phyloP scores from a whole-genome alignment of 2,888 invertebrate genomes.

The Labia minor region DNA sequence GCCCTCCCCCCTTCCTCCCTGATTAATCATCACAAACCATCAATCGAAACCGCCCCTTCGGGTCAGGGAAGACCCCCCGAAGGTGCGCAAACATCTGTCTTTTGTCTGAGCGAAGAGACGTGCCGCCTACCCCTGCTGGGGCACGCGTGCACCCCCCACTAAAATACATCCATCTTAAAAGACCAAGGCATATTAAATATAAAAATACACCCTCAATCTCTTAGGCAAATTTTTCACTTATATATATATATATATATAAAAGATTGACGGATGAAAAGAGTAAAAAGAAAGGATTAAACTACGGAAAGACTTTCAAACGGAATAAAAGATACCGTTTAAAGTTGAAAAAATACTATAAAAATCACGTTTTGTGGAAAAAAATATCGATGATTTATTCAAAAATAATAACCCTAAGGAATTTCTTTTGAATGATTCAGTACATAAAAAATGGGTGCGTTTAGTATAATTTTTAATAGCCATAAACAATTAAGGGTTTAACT shows the following conservation, averaged over 20 bases:
- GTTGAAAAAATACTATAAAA: neutral
- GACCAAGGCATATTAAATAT: too few species aligned
- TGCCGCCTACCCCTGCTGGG: neutral
- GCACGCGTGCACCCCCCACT: neutral
- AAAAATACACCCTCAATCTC: too few species aligned
- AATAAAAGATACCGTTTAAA: neutral
- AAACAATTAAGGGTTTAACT: too few species aligned
- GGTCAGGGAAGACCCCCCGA: neutral
- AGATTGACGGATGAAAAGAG: too few species aligned
- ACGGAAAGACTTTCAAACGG: too few species aligned
- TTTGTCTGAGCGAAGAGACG: neutral
- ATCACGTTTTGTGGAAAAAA: neutral
- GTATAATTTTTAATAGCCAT: too few species aligned
- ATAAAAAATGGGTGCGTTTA: too few species aligned
- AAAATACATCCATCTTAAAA: too few species aligned
- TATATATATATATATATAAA: too few species aligned
- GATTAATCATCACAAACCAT: neutral
- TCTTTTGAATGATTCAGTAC: neutral
- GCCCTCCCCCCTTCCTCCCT: neutral
- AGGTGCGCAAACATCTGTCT: constrained; percentile 8
- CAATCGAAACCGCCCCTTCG: constrained; percentile 2
- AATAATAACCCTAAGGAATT: too few species aligned
- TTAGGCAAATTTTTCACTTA: too few species aligned
- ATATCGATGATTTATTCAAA: too few species aligned
- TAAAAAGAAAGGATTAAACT: neutral